phyloP scores from a whole-genome alignment of 2,888 invertebrate species.

The Sericinus montela region DNA sequence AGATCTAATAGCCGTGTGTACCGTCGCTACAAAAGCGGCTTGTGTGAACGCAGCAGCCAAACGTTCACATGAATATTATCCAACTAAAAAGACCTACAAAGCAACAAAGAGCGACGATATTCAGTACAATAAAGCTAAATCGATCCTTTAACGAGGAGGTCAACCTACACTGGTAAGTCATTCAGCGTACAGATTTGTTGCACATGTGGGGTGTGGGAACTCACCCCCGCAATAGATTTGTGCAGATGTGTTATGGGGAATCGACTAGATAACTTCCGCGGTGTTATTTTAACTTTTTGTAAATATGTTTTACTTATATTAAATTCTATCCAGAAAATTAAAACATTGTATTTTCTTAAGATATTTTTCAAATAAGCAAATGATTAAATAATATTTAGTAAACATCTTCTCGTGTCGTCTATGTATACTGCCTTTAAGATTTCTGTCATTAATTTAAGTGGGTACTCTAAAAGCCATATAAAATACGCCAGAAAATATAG shows the following conservation, averaged over 20 bases:
- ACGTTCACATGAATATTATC: slow-evolving; percentile 47
- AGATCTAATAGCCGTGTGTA: slow-evolving; percentile 13
- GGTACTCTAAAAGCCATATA: too few species aligned
- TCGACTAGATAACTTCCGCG: slow-evolving; percentile 4
- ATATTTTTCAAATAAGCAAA: too few species aligned
- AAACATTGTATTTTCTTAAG: too few species aligned
- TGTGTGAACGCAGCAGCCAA: slow-evolving; percentile 54
- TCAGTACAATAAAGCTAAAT: slow-evolving; percentile 27
- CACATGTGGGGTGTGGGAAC: slow-evolving; percentile 57
- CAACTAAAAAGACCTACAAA: slow-evolving; percentile 32
- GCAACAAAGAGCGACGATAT: slow-evolving; percentile 29
- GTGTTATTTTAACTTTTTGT: too few species aligned
- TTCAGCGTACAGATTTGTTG: slow-evolving; percentile 41
- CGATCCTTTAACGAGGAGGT: slow-evolving; percentile 30
- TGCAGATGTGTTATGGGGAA: slow-evolving; percentile 37
- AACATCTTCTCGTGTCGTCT: too few species aligned
- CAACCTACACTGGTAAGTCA: slow-evolving; percentile 34
- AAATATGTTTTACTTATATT: too few species aligned
- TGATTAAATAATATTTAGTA: too few species aligned
- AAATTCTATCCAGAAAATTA: too few species aligned
- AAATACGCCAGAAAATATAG: too few species aligned
- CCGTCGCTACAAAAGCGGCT: slow-evolving; percentile 28
- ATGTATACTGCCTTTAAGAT: too few species aligned
- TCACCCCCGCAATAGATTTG: slow-evolving; percentile 39
- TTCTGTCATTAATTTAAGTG: too few species aligned